Base-by-base conservation (phyloP, 2,113 vertebrate genomes). In the Lophius piscatorius region DNA sequence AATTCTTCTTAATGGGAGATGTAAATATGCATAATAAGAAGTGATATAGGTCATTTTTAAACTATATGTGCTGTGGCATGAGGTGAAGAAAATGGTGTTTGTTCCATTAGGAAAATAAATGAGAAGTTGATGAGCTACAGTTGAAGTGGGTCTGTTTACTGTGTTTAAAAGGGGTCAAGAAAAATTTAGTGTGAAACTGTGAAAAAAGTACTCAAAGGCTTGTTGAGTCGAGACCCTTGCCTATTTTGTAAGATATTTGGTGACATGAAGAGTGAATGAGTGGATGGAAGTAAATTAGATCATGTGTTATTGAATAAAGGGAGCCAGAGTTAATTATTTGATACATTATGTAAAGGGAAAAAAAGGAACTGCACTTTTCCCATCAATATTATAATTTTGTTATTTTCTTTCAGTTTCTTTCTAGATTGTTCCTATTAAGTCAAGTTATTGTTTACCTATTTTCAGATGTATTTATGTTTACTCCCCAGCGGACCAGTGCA, bases 331-430 rank as follows among this genome's bases (percentile, higher is more conserved):
- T 68, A 48, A 79, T 60, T 58, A 39, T 70, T 47, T 64, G 58
- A 57, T 65, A 70, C 69, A 59, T 76, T 60, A 50, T 83, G 70
- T 76, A 82, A 75, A 79, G 34, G n/a, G 48, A 82, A 87, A 91
- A 68, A 78, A 76, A 71, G 34, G 77, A 68, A 92, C 90, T 77
- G 93, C 94, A 94, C 93, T 93, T 94, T 93, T 92, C 90, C 87
- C 87, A 91, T 78, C 79, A 83, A 86, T 89, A 76, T 90, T 90
- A 75, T 82, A 23, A 73, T 76, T 84, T 57, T 52, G 39, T 79
- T 80, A 63, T 71, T 70, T 84, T 80, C 23, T 7, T 16, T 89
- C 63, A 74, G 68, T 87, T 80, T 76, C 78, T 74, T 79, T 74
- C 62, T 66, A 56, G 40, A 55, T 83, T 63, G 54, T 73, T 68